Base-by-base conservation (phyloP, 2,113 vertebrate genomes). In the Vulpes vulpes region DNA sequence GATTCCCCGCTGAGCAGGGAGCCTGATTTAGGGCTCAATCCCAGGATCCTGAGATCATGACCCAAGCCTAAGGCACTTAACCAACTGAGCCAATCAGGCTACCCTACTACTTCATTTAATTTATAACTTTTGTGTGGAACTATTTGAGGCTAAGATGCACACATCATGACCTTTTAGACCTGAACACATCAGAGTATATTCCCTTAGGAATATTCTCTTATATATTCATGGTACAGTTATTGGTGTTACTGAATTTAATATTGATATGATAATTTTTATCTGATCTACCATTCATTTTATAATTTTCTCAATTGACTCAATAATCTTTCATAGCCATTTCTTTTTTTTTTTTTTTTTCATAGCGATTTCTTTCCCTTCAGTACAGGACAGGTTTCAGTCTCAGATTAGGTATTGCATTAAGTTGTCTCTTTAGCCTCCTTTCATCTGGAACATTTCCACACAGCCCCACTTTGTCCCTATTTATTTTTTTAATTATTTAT, bases 381-480 rank as follows among this genome's bases (percentile, higher is more conserved):
- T 81, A 80, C 4, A 85, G 35, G 38, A 73, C 69, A 89, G 43
- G 30, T 67, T 74, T 4, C 3, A 53, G 22, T 67, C 59, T 85
- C 51, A 73, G 32, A 62, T n/a, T 32, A 89, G 38, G 11, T 57
- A 51, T 93, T 89, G 6, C 17, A 55, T 69, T 91, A 64, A 89
- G 14, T 78, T 89, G 22, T 74, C 78, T 73, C 35, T 43, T 93
- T 67, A 89, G 8, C 17, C 38, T 88, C 43, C 7, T 85, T 73
- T 91, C 89, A 55, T 85, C 23, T 94, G 64, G 51, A 97, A n/a
- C 35, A 81, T 55, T 92, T 84, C 73, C 64, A 89, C 11, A 43
- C 43, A 43, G 43, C 25, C 16, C 49, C 95, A 10, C n/a, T 88
- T 91, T 88, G 22, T 96, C 49, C 92, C 94, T 86, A 14, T 78